Conservation (phyloP, 53 echinoderm and acorn worm species). For the Luidia sarsii region DNA sequence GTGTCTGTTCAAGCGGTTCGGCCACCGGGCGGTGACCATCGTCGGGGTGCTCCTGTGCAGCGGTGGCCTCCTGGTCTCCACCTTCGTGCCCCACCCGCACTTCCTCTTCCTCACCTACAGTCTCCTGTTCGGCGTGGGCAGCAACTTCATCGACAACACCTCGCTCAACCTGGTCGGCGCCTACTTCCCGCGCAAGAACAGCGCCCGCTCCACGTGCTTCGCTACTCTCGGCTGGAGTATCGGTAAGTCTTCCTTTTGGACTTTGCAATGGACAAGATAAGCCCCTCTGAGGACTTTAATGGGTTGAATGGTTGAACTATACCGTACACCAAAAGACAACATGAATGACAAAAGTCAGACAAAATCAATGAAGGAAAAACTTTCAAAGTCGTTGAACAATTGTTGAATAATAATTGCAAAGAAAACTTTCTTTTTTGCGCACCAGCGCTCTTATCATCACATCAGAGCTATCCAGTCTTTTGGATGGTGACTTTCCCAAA, state of each 20-base stretch:
- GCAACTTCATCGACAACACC: conserved; percentile 95
- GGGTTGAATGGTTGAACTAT: no score
- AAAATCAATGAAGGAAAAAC: no score
- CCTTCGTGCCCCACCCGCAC: conserved; percentile 75
- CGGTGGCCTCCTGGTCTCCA: conserved; percentile 73
- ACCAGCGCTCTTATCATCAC: no score
- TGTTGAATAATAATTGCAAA: no score
- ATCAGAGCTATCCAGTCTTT: no score
- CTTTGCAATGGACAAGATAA: no score
- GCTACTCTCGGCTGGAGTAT: conserved; percentile 97
- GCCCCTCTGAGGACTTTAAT: no score
- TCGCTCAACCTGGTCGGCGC: conserved; percentile 82
- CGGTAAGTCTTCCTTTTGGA: conserved; percentile 62
- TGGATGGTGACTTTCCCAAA: no score
- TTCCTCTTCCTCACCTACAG: conserved; percentile 90
- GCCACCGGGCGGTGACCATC: conserved; percentile 78
- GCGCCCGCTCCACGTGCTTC: conserved; percentile 94
- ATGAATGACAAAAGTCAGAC: no score
- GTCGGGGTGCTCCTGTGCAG: conserved; percentile 80
- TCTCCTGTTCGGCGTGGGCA: conserved; percentile 84
- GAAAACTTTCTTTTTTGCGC: no score
- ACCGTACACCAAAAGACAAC: no score
- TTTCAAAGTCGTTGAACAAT: no score
- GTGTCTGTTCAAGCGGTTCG: conserved; percentile 92
- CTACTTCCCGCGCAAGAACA: conserved; percentile 96